A percentile compares a stretch with the other conserved stretches of the same genome.
phyloP scores from a whole-genome alignment of 2,113 vertebrate genomes.

The Pomatorhinus ruficollis region DNA sequence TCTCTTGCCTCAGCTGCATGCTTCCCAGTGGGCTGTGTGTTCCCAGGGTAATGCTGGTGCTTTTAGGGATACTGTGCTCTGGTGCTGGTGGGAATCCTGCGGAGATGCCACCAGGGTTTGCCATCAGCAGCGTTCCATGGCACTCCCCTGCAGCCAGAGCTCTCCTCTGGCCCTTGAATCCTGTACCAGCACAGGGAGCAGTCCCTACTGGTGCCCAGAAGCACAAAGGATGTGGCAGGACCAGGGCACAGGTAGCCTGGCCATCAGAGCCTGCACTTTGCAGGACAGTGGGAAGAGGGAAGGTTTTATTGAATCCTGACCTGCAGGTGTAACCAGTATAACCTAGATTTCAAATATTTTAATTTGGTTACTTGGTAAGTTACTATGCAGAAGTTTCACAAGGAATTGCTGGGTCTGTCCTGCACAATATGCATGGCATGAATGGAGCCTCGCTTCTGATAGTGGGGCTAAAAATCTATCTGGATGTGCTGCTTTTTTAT shows the following conservation, averaged over 20 bases:
- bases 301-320: neutral
- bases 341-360: neutral
- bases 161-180: neutral
- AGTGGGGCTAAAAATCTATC: neutral
- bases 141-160: neutral
- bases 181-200: rapidly evolving
- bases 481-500: neutral
- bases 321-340: neutral
- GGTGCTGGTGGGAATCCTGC: neutral
- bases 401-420: neutral
- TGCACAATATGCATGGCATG: neutral
- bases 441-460: neutral
- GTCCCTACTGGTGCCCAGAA: neutral
- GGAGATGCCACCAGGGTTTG: neutral
- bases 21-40: neutral
- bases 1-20: neutral
- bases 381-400: neutral
- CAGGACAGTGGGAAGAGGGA: neutral
- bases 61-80: neutral
- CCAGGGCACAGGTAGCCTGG: neutral
- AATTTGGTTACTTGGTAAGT: neutral
- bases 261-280: neutral
- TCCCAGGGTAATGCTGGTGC: neutral
- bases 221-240: neutral
- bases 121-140: neutral